phyloP scores from a whole-genome alignment of 1,140 invertebrate species.

The Anoplolepis gracilipes region DNA sequence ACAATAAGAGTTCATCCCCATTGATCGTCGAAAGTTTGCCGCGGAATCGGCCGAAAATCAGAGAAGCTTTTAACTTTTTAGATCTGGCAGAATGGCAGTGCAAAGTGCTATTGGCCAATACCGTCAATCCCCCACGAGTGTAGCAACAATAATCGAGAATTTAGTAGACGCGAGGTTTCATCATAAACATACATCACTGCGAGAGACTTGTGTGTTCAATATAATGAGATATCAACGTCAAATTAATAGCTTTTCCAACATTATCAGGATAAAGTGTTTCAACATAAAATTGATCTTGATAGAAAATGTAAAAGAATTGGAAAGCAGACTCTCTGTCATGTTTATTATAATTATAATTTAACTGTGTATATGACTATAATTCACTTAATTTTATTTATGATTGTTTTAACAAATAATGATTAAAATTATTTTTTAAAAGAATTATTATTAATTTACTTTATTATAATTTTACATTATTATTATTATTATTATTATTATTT shows the following conservation, averaged over 20 bases:
- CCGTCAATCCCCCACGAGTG: not conserved
- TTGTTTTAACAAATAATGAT: no score
- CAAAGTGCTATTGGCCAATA: slow-evolving; percentile 14
- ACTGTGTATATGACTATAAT: no score
- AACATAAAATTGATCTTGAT: not conserved
- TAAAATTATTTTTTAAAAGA: no score
- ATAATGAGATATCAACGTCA: not conserved
- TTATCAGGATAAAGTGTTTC: slow-evolving; percentile 3
- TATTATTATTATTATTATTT: no score
- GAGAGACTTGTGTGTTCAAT: not conserved
- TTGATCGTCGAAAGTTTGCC: slow-evolving; percentile 48
- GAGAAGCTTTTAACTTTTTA: slow-evolving; percentile 52
- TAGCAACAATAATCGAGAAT: slow-evolving; percentile 34
- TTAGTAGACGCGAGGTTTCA: slow-evolving; percentile 22
- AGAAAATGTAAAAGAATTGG: not conserved
- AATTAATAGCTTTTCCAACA: not conserved
- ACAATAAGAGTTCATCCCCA: slow-evolving; percentile 41
- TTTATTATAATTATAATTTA: no score
- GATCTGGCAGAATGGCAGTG: slow-evolving; percentile 18
- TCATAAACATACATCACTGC: slow-evolving; percentile 13
- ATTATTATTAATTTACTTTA: no score
- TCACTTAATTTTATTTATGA: no score
- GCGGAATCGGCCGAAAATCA: slow-evolving; percentile 54
- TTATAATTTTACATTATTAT: not conserved
- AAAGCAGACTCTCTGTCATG: not conserved